Evolutionary conservation across 2,113 vertebrate species (phyloP), one percentile per base, ranked within the genome.

Genomic region (Datnioides undecimradiatus): DNA sequence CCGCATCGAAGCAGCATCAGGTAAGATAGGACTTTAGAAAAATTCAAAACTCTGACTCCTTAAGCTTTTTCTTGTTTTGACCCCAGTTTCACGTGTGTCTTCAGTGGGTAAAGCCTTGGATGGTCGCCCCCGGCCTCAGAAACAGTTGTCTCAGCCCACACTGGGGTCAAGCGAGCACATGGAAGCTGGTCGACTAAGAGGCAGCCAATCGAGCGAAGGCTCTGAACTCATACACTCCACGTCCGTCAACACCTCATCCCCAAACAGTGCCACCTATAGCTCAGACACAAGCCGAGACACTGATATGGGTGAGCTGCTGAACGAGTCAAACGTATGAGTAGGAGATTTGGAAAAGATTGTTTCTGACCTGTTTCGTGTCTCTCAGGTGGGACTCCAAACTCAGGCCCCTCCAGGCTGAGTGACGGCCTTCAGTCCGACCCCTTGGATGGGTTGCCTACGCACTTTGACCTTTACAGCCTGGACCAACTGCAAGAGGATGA

Each of bases 401-500:
- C 82, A 90, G 95, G 91, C 68, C 79, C 87, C 65, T 94, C 95
- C 82, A 95, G 93, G 80, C 66, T 93, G 57, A 96, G 92, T 81
- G 97, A 99, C 40, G 86, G 92, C 14, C 87, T 93, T n/a, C 89
- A 91, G 51, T 76, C 93, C 25, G 95, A 93, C 64, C 96, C 97
- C 57, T 43, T 94, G 69, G 97, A 97, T 19, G 92, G 95, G 38
- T 83, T 93, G 8, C 87, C 94, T 19, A 93, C 92, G 29, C 85
- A 95, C 80, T 96, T 96, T 69, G 97, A 99, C 67, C 78, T 96
- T 46, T 95, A 93, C 84, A 88, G 80, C 13, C 67, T 97, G 82
- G 97, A 99, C 79, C 97, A 97, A 77, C 92, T 98, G 73, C 96
- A 95, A 51, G 97, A 99, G 91, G 97, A 99, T 41, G 97, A 97